These are phyloP conservation scores for Cabera pusaria DNA, from an alignment of 2,888 invertebrate genomes.

Conservation along the genomic window DNA sequence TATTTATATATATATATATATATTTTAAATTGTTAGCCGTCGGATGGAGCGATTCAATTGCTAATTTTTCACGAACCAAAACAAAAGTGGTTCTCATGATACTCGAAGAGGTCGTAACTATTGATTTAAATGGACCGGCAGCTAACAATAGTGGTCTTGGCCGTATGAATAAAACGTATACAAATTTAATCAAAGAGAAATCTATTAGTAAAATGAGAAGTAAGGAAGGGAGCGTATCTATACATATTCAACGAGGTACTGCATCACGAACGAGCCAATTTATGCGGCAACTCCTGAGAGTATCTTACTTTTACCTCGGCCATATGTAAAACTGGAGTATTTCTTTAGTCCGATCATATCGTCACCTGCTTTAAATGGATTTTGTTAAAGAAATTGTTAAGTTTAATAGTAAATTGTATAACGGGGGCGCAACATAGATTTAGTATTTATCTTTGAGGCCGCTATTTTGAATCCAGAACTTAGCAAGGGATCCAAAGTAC, in stretches of 20 bases:
- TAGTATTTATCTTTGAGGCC: neutral
- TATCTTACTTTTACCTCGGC: slow-evolving; percentile 75
- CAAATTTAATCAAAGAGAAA: slow-evolving; percentile 84
- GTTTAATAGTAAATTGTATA: slow-evolving; percentile 3
- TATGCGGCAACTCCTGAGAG: slow-evolving; percentile 77
- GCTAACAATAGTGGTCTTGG: slow-evolving; percentile 72
- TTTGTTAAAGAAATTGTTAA: slow-evolving; percentile 30
- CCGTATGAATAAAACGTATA: slow-evolving; percentile 76
- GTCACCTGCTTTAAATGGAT: slow-evolving; percentile 58
- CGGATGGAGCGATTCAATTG: slow-evolving; percentile 15
- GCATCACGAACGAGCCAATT: slow-evolving; percentile 82
- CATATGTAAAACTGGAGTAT: slow-evolving; percentile 80
- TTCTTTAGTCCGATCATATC: slow-evolving; percentile 69
- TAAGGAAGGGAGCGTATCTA: slow-evolving; percentile 82
- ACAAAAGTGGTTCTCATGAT: slow-evolving; percentile 24
- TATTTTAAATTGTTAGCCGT: slow-evolving; percentile 9
- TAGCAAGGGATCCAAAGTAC: too few species aligned
- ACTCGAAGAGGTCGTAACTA: slow-evolving; percentile 47
- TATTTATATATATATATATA: slow-evolving; percentile 9
- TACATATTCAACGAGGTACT: slow-evolving; percentile 83
- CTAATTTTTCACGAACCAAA: slow-evolving; percentile 14
- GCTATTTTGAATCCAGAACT: too few species aligned
- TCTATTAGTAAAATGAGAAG: slow-evolving; percentile 84
- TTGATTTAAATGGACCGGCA: slow-evolving; percentile 65
- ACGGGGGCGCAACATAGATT: too few species aligned